These are phyloP conservation scores for Ypsolopha sequella DNA, from an alignment of 2,888 invertebrate genomes.

Conservation along the genomic window DNA sequence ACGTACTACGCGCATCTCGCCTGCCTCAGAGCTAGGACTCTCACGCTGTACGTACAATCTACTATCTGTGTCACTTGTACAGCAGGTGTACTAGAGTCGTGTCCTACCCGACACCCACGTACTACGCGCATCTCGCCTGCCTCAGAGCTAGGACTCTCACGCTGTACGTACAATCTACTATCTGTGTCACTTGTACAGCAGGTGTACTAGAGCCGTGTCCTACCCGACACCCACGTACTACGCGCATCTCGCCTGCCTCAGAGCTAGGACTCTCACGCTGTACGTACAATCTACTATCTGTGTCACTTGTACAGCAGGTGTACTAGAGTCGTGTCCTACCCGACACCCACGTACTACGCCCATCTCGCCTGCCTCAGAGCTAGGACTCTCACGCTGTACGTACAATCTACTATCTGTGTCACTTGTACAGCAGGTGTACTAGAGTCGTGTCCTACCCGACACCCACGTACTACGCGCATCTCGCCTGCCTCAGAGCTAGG, in stretches of 20 bases:
- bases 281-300: constrained; percentile 83
- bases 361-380: constrained; percentile 87
- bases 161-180: constrained; percentile 85
- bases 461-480: constrained; percentile 89
- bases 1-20: constrained; percentile 91
- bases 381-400: constrained; percentile 75
- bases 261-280: constrained; percentile 76
- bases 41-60: constrained; percentile 50
- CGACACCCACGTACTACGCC: constrained; percentile 89
- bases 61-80: too few species aligned
- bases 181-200: constrained; percentile 87
- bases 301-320: constrained; percentile 91
- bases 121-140: constrained; percentile 90
- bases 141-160: constrained; percentile 74
- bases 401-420: constrained; percentile 86
- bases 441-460: constrained; percentile 89
- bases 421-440: constrained; percentile 87
- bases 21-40: constrained; percentile 77
- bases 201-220: constrained; percentile 86
- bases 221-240: constrained; percentile 92
- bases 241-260: constrained; percentile 86
- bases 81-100: constrained; percentile 83
- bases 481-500: constrained; percentile 82
- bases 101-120: constrained; percentile 89
- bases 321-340: constrained; percentile 86